These are phyloP conservation scores for Amiota mariae DNA, from an alignment of 2,888 invertebrate genomes.

Conservation along the genomic window DNA sequence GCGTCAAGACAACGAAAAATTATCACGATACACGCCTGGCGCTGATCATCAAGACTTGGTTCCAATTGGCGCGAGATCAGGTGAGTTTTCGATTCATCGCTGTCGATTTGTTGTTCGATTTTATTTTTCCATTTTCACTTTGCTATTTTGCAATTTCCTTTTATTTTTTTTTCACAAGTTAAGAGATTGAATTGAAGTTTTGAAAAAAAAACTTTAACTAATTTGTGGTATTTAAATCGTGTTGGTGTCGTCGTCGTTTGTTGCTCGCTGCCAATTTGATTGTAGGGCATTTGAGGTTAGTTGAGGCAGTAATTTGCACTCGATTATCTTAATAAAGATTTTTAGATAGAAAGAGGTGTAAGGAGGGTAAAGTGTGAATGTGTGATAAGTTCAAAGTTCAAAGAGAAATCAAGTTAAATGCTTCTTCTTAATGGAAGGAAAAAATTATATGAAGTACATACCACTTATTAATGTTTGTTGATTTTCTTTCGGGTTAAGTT, in stretches of 20 bases:
- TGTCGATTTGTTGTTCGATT: not conserved
- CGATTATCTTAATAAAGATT: not conserved
- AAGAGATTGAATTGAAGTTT: not conserved
- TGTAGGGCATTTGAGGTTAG: constrained; percentile 5
- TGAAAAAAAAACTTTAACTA: constrained; percentile 47
- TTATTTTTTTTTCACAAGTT: not conserved
- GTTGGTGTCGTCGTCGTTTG: not conserved
- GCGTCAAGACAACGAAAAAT: constrained; percentile 93
- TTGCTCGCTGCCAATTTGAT: constrained; percentile 4
- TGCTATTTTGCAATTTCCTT: constrained; percentile 27
- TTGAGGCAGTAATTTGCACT: constrained; percentile 7
- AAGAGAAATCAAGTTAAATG: not conserved
- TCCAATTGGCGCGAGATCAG: constrained; percentile 92
- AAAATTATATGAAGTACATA: too few relatives aligned
- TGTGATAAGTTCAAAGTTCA: not conserved
- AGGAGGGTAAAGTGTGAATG: not conserved
- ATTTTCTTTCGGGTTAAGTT: too few relatives aligned
- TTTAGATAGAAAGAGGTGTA: not conserved
- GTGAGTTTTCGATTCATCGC: constrained; percentile 75
- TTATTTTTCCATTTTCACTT: constrained; percentile 12
- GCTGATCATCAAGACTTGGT: constrained; percentile 95
- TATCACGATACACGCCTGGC: constrained; percentile 89
- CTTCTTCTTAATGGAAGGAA: not conserved
- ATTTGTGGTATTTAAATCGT: constrained; percentile 45
- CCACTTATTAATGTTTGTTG: too few relatives aligned